These are phyloP conservation scores for Ophioderma brevispina DNA, from an alignment of 35 echinoderm and acorn worm genomes.

Conservation along the genomic window DNA sequence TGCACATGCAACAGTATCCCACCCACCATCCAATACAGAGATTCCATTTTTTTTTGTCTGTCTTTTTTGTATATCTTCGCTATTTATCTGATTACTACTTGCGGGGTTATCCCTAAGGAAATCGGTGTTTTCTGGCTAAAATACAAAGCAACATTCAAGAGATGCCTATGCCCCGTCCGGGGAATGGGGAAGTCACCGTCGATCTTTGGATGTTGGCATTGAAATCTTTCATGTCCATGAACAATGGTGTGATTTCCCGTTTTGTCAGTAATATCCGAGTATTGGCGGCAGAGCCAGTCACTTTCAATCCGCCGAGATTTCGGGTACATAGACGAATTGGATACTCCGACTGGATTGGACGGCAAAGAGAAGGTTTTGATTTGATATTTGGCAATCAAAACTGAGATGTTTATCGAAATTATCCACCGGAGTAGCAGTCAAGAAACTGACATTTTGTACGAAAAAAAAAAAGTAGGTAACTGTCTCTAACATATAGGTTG, in stretches of 20 bases:
- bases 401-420: too few species aligned
- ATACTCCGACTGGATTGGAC: not conserved
- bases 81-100: conserved; percentile 8
- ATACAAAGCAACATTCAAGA: conserved; percentile 6
- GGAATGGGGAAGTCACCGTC: not conserved
- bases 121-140: not conserved
- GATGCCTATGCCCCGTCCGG: not conserved
- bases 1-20: too few species aligned
- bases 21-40: not conserved
- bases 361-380: too few species aligned
- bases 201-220: not conserved
- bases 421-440: too few species aligned
- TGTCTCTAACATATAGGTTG: too few species aligned
- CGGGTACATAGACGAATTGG: not conserved
- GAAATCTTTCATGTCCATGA: not conserved
- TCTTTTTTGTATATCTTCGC: not conserved
- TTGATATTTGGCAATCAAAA: too few species aligned
- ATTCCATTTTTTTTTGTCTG: not conserved
- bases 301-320: not conserved
- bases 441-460: too few species aligned
- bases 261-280: conserved; percentile 3
- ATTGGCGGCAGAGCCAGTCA: not conserved
- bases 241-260: conserved; percentile 6
- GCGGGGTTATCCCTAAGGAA: not conserved
- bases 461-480: too few species aligned